phyloP scores from a whole-genome alignment of 2,797 vertebrate species.

The Gastrophryne carolinensis region DNA sequence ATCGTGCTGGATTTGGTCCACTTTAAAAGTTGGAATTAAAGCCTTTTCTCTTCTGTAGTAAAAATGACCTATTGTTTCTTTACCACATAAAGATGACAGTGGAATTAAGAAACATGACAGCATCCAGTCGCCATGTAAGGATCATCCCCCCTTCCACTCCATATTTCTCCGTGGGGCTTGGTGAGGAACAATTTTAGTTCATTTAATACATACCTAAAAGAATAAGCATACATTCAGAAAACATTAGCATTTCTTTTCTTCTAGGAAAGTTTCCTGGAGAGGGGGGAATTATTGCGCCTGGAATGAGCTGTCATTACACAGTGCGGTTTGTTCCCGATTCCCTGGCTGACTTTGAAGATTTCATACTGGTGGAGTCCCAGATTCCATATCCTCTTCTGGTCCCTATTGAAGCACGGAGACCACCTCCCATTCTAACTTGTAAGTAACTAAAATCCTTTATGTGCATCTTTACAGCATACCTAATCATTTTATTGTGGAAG shows the following conservation, averaged over 20 bases:
- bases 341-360: slow-evolving; percentile 82
- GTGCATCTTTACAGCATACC: neutral
- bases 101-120: slow-evolving; percentile 83
- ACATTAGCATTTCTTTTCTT: neutral
- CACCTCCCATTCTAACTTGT: slow-evolving; percentile 84
- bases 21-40: too few species aligned
- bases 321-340: slow-evolving; percentile 85
- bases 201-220: too few species aligned
- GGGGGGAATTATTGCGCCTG: slow-evolving; percentile 85
- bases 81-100: slow-evolving; percentile 72
- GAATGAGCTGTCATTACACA: slow-evolving; percentile 86
- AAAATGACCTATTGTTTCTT: too few species aligned
- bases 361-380: slow-evolving; percentile 81
- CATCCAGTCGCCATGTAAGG: slow-evolving; percentile 77
- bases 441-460: slow-evolving; percentile 58
- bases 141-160: slow-evolving; percentile 83
- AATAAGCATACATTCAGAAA: too few species aligned
- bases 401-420: slow-evolving; percentile 76
- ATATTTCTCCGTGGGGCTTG: slow-evolving; percentile 82
- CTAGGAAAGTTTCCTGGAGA: slow-evolving; percentile 89
- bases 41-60: too few species aligned
- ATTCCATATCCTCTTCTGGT: slow-evolving; percentile 74
- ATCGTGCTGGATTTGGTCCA: too few species aligned
- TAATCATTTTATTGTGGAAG: neutral
- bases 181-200: too few species aligned